Evolutionary conservation across 2,113 vertebrate genomes (phyloP).

Genomic region (Ceratotherium simum): DNA sequence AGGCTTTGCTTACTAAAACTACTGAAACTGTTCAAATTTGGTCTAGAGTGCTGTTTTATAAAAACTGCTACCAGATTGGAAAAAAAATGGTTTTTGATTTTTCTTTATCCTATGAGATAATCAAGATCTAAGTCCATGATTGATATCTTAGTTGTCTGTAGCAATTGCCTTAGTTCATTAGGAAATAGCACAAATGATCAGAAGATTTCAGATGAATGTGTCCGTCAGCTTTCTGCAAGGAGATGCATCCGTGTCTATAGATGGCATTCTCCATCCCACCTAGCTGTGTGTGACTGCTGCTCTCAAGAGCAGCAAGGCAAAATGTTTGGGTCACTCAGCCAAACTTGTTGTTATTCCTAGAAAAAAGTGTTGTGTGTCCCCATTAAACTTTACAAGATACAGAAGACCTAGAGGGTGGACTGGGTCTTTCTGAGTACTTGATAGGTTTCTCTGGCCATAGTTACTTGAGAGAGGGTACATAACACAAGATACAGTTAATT

Average conservation of each 20-base stretch:
- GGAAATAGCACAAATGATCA: background rate
- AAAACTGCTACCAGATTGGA: background rate
- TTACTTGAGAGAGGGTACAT: background rate
- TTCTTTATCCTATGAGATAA: background rate
- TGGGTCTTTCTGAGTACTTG: background rate
- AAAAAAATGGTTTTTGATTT: background rate
- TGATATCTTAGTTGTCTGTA: background rate
- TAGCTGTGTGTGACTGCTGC: background rate
- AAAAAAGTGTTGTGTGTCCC: background rate
- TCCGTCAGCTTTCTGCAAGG: background rate
- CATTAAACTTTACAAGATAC: background rate
- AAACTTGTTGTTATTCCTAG: background rate
- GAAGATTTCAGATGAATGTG: background rate
- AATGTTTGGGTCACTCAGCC: background rate
- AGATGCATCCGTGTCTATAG: rapidly evolving
- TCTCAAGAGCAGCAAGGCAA: background rate
- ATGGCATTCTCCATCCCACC: background rate
- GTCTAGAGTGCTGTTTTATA: constrained; percentile 8
- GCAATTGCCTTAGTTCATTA: background rate
- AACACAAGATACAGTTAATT: background rate
- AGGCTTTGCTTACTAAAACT: background rate
- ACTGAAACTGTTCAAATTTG: background rate
- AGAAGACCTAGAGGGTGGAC: background rate
- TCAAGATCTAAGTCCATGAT: background rate
- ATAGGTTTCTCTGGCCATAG: background rate